Conservation (phyloP, 2,888 invertebrate species). For the Patella pellucida region DNA sequence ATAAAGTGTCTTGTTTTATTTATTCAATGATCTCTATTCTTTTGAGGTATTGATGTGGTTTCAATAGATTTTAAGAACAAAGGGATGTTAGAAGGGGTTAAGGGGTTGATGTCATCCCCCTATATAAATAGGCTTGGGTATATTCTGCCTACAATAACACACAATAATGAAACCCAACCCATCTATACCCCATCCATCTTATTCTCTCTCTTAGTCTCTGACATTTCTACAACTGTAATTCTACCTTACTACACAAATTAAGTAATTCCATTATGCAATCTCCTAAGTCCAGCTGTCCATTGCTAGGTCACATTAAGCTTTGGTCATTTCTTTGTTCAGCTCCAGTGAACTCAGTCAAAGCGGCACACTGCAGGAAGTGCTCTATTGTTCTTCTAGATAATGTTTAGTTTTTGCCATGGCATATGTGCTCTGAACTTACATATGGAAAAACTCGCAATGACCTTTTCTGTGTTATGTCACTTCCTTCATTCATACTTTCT, state of each 20-base stretch:
- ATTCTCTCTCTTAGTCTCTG: conserved; percentile 9
- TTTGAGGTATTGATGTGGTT: conserved; percentile 8
- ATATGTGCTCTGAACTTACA: conserved; percentile 23
- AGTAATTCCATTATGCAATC: conserved; percentile 28
- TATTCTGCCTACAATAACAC: conserved; percentile 10
- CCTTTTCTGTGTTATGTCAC: conserved; percentile 24
- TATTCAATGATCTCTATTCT: conserved; percentile 1
- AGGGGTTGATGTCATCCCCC: conserved; percentile 7
- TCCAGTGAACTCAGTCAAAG: conserved; percentile 20
- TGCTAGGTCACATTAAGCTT: conserved; percentile 17
- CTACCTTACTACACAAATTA: conserved; percentile 27
- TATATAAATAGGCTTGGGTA: conserved; percentile 1
- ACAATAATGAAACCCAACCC: conserved; percentile 6
- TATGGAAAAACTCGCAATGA: conserved; percentile 20
- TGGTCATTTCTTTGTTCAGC: conserved; percentile 21
- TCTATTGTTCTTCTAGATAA: conserved; percentile 17
- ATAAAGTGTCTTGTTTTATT: not conserved
- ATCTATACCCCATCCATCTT: conserved; percentile 1
- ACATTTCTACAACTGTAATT: conserved; percentile 23
- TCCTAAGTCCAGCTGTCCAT: conserved; percentile 22
- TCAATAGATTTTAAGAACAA: not conserved
- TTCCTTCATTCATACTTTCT: conserved; percentile 8
- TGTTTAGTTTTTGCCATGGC: conserved; percentile 23
- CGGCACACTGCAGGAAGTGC: conserved; percentile 22
- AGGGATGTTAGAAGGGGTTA: not conserved